Percentiles rank a stretch among this genome's conserved stretches.
Conservation (phyloP, 2,888 invertebrate species). For the Eurytoma californica region DNA sequence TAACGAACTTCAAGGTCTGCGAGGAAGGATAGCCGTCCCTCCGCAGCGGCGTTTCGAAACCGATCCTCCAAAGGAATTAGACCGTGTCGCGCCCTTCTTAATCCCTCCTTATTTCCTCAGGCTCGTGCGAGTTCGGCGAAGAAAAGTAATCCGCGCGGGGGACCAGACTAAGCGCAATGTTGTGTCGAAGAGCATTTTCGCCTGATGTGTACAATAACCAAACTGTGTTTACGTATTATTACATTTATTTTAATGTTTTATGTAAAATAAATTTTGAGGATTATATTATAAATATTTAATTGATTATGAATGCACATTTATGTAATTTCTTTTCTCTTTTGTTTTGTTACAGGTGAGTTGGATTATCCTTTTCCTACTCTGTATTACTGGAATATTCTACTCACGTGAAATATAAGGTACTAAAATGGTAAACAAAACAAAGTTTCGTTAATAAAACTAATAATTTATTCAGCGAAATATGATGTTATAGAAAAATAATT, state of each 20-base stretch:
- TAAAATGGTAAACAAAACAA: too few relatives aligned
- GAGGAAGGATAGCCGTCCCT: neutral
- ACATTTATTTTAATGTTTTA: too few relatives aligned
- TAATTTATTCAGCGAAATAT: neutral
- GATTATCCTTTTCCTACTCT: neutral
- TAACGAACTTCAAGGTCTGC: constrained; percentile 49
- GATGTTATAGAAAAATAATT: too few relatives aligned
- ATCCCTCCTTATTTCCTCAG: constrained; percentile 1
- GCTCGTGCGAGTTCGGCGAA: neutral
- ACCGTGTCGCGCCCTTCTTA: constrained; percentile 17
- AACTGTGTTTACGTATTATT: neutral
- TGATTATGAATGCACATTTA: neutral
- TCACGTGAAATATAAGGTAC: too few relatives aligned
- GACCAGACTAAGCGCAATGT: neutral
- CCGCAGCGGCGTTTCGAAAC: constrained; percentile 25
- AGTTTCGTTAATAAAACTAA: neutral
- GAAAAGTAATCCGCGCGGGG: constrained; percentile 40
- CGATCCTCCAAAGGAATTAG: constrained; percentile 45
- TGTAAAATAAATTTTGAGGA: too few relatives aligned
- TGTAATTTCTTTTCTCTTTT: neutral
- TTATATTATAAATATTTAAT: neutral
- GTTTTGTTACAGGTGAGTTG: constrained; percentile 9
- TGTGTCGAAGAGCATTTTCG: neutral
- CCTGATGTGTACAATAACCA: neutral
- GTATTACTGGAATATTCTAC: neutral